A percentile compares a stretch with the other conserved stretches of the same genome.
These are phyloP conservation scores for Hemicentrotus pulcherrimus DNA, from an alignment of 35 echinoderm and acorn worm genomes.

Conservation along the genomic window DNA sequence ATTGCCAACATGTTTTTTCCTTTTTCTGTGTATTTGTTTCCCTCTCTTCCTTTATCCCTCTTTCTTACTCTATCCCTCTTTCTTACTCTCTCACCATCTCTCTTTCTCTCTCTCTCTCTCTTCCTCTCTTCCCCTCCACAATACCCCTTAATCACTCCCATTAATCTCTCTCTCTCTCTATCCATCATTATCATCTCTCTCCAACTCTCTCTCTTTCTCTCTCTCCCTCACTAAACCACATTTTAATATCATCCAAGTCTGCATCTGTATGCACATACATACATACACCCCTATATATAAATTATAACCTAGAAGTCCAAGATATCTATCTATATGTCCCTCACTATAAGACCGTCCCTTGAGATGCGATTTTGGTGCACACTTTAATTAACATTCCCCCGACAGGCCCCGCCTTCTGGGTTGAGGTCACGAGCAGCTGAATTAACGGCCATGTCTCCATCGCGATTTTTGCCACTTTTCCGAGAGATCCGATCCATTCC, in stretches of 20 bases:
- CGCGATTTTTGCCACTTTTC: not conserved
- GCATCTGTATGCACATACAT: not conserved
- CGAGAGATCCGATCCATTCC: not conserved
- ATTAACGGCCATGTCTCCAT: not conserved
- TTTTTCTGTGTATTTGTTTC: not conserved
- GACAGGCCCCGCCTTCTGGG: not conserved
- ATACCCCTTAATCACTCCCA: too few relatives aligned
- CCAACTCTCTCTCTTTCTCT: not conserved
- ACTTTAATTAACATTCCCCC: constrained; percentile 43
- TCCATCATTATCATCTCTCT: not conserved
- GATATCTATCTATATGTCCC: not conserved
- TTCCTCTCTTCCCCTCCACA: not conserved
- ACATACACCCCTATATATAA: not conserved
- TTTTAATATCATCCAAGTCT: not conserved
- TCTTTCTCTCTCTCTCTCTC: not conserved
- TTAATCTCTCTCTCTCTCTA: not conserved
- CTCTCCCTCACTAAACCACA: not conserved
- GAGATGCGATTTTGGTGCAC: not conserved
- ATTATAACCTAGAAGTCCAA: not conserved
- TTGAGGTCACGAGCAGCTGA: not conserved
- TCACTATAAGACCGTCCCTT: not conserved
- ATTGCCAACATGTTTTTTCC: not conserved
- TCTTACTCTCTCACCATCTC: not conserved
- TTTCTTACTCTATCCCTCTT: not conserved
- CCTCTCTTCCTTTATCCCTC: not conserved